A percentile compares a stretch with the other conserved stretches of the same genome.
phyloP scores from a whole-genome alignment of 2,888 invertebrate genomes.

The Diogma glabrata region DNA sequence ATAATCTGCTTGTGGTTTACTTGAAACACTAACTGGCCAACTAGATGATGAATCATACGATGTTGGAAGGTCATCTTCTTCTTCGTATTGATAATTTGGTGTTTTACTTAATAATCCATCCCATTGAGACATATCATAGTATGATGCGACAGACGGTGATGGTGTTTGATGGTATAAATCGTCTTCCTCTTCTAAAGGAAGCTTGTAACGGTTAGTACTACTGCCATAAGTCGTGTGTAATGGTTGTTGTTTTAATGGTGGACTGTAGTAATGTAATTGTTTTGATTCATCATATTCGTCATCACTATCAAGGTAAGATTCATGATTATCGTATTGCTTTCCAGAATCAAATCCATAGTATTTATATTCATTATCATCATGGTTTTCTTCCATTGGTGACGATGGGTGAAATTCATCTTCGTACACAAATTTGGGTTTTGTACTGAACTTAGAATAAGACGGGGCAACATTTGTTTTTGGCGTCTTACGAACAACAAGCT shows the following conservation, averaged over 20 bases:
- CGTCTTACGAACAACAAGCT: no score
- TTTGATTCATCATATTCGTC: constrained; percentile 1
- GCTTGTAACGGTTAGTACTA: no score
- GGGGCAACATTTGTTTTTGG: neutral
- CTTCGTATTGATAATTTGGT: no score
- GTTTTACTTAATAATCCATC: constrained; percentile 5
- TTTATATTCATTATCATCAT: neutral
- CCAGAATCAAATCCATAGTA: neutral
- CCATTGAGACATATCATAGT: neutral
- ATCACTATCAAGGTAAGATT: neutral
- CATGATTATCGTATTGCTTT: neutral
- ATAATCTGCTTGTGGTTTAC: no score
- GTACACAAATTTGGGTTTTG: no score
- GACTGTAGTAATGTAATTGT: neutral
- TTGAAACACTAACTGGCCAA: no score
- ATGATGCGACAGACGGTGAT: no score
- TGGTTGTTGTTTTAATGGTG: neutral
- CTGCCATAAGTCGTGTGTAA: constrained; percentile 1
- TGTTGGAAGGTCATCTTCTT: no score
- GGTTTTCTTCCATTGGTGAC: neutral
- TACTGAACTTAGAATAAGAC: neutral
- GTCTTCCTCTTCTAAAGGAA: neutral
- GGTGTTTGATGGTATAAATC: no score
- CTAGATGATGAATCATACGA: no score
- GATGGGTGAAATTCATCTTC: neutral